phyloP scores from a whole-genome alignment of 2,797 vertebrate species.

The Buceros bicornis region DNA sequence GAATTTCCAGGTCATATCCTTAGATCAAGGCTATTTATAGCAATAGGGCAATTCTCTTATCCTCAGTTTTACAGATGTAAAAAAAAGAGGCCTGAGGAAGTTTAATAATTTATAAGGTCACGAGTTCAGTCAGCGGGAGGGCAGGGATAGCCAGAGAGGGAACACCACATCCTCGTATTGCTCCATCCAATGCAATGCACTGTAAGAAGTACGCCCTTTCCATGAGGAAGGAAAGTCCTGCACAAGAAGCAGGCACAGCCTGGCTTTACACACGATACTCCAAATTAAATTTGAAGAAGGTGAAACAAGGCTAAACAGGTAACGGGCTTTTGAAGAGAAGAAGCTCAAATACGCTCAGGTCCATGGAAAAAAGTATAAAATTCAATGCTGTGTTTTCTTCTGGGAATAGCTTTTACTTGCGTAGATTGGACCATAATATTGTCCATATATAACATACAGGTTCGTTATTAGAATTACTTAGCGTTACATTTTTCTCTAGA shows the following conservation, averaged over 20 bases:
- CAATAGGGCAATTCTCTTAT: background rate
- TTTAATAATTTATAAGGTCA: background rate
- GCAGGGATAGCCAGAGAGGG: background rate
- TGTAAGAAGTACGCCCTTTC: background rate
- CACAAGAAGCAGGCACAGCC: background rate
- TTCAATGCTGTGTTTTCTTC: background rate
- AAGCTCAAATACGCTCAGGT: background rate
- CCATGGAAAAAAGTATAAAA: background rate
- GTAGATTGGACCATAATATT: background rate
- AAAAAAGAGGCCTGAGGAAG: background rate
- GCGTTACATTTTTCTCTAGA: background rate
- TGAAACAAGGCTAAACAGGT: background rate
- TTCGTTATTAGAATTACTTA: background rate
- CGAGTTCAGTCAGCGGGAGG: background rate
- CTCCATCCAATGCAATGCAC: background rate
- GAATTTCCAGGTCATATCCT: slow-evolving; percentile 18
- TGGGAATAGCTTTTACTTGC: background rate
- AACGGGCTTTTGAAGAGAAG: background rate
- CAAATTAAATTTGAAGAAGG: background rate
- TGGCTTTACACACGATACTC: background rate
- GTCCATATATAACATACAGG: background rate
- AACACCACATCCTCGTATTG: background rate
- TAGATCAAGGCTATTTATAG: slow-evolving; percentile 10
- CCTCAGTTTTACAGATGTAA: background rate
- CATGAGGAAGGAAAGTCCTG: background rate